A percentile compares a stretch with the other conserved stretches of the same genome.
phyloP scores from a whole-genome alignment of 2,113 vertebrate species.

The Oophaga pumilio region DNA sequence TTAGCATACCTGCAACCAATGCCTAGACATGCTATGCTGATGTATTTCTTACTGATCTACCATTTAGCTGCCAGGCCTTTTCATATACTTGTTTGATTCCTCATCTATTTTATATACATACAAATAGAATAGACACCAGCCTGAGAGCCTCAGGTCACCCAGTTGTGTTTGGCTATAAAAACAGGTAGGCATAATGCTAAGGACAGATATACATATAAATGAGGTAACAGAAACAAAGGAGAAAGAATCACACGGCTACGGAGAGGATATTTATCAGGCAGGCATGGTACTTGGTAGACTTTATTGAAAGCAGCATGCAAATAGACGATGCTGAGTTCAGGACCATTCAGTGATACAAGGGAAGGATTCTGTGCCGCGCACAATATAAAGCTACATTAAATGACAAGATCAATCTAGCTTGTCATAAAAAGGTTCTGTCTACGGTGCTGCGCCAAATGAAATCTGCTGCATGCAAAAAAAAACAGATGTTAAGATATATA shows the following conservation, averaged over 20 bases:
- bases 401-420: constrained; percentile 52
- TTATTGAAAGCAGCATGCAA: constrained; percentile 50
- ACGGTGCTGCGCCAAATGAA: constrained; percentile 37
- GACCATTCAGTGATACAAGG: constrained; percentile 37
- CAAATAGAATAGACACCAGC: background rate
- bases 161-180: background rate
- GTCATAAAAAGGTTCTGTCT: constrained; percentile 50
- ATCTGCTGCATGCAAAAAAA: constrained; percentile 30
- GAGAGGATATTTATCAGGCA: background rate
- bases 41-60: background rate
- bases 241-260: background rate
- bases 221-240: constrained; percentile 8
- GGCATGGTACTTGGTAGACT: background rate
- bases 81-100: background rate
- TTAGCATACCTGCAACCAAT: background rate
- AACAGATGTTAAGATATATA: constrained; percentile 28
- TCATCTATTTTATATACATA: background rate
- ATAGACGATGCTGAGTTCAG: constrained; percentile 42
- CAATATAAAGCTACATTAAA: constrained; percentile 52
- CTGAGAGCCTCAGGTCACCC: background rate
- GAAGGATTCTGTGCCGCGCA: constrained; percentile 16
- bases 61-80: background rate
- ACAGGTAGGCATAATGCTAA: background rate
- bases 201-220: constrained; percentile 6
- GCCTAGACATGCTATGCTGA: background rate